Conservation (phyloP, 2,113 vertebrate species). For the Lates calcarifer region DNA sequence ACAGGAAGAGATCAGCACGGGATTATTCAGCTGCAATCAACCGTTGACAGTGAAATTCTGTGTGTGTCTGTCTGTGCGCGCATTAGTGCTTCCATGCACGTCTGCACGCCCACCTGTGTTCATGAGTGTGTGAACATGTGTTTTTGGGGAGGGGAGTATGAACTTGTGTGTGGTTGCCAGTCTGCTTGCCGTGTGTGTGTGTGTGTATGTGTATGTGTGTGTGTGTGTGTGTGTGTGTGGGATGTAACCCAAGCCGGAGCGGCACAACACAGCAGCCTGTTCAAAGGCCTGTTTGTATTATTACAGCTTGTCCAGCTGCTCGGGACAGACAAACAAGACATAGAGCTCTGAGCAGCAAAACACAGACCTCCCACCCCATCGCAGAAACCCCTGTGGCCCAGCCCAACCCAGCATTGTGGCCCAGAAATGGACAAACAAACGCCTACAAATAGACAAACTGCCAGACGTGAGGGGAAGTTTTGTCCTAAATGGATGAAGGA, state of each 20-base stretch:
- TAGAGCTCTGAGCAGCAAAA: constrained; percentile 78
- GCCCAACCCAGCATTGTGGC: constrained; percentile 67
- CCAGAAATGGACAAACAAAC: constrained; percentile 74
- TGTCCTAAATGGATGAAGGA: constrained; percentile 34
- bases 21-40: constrained; percentile 49
- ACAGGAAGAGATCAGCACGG: constrained; percentile 42
- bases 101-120: constrained; percentile 20
- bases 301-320: constrained; percentile 87
- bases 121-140: constrained; percentile 19
- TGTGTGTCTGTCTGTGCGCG: background rate
- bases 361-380: constrained; percentile 77
- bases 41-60: constrained; percentile 9
- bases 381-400: constrained; percentile 71
- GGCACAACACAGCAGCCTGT: constrained; percentile 82
- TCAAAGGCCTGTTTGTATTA: constrained; percentile 87
- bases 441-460: constrained; percentile 74
- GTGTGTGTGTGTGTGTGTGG: constrained; percentile 64
- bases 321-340: constrained; percentile 85
- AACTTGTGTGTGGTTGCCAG: constrained; percentile 37
- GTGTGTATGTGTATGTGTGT: constrained; percentile 46
- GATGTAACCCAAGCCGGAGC: constrained; percentile 80
- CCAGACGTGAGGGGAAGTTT: constrained; percentile 52
- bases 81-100: background rate
- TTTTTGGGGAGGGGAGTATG: constrained; percentile 28
- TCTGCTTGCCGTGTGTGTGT: constrained; percentile 37